Base-by-base conservation (phyloP, 2,113 vertebrate genomes). In the Oncorhynchus clarkii region DNA sequence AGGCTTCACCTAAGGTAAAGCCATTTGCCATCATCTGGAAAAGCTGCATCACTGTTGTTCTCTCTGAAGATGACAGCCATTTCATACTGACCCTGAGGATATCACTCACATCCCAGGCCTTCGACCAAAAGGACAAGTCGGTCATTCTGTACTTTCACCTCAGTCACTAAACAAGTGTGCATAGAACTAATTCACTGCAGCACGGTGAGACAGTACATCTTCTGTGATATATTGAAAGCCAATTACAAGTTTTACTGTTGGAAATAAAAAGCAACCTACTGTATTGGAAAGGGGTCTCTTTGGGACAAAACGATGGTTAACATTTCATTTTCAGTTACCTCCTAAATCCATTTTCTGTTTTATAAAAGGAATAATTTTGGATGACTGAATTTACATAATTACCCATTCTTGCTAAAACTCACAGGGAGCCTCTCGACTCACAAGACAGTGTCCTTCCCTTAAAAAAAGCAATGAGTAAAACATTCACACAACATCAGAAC, bases 391-490 rank as follows among this genome's bases (percentile, higher is more conserved):
- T 67, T 14, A 14, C 20, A 16, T 68, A 54, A 34, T 68, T 68
- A 20, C 31, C 31, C 67, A 3, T 62, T 62, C 59, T 5, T 62
- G 59, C 59, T 62, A 22, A 62, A 62, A 62, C 22, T 62, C 59
- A 62, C 2, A n/a, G 1, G 59, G 8, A 62, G 8, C 45, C 69
- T 26, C 69, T 14, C 69, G 5, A n/a, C 31, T 68, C 27, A 31
- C 29, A 34, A 16, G 12, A 14, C 27, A 3, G 62, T 39, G 27
- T 31, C 59, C 13, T 70, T 31, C 24, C 59, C 51, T 66, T 54
- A 66, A 31, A 65, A 65, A 70, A 62, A 73, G 34, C 57, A 73
- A 20, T 27, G 31, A 48, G 65, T 65, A 73, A 78, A 64, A 75
- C 48, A 67, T 45, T 67, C 60, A 71, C 68, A 71, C 69, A 51